These are phyloP conservation scores for Chouioia cunea DNA, from an alignment of 2,888 invertebrate species.

Conservation along the genomic window DNA sequence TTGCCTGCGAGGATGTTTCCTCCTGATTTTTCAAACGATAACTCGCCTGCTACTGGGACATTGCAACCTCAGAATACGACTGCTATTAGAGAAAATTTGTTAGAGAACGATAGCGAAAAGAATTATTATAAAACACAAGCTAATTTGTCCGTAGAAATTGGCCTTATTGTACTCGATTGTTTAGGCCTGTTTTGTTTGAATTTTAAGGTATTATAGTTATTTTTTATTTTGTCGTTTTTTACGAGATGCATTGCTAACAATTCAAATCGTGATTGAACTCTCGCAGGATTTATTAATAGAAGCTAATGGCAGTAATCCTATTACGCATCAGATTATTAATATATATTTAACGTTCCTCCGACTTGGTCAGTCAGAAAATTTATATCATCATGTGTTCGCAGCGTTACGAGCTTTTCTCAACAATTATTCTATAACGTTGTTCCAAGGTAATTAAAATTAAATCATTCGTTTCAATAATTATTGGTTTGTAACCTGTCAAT, in stretches of 20 bases:
- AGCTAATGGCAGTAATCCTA: conserved; percentile 77
- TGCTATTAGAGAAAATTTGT: conserved; percentile 74
- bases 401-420: conserved; percentile 92
- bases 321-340: conserved; percentile 86
- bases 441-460: conserved; percentile 75
- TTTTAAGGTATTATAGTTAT: conserved; percentile 69
- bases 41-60: conserved; percentile 70
- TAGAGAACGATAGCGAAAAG: conserved; percentile 73
- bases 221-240: background rate
- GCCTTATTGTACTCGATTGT: conserved; percentile 88
- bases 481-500: background rate
- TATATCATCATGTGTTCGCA: conserved; percentile 93
- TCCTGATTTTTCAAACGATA: conserved; percentile 80
- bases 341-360: conserved; percentile 90
- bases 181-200: conserved; percentile 87
- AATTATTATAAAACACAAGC: conserved; percentile 81
- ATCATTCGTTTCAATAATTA: background rate
- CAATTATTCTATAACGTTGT: conserved; percentile 85
- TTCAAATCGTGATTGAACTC: background rate
- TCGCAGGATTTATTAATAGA: conserved; percentile 69
- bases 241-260: background rate
- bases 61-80: conserved; percentile 73
- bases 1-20: conserved; percentile 88
- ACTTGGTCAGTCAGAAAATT: conserved; percentile 89
- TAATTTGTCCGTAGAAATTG: conserved; percentile 90